Evolutionary conservation across 2,113 vertebrate genomes (phyloP).

Genomic region (Parotia lawesii): DNA sequence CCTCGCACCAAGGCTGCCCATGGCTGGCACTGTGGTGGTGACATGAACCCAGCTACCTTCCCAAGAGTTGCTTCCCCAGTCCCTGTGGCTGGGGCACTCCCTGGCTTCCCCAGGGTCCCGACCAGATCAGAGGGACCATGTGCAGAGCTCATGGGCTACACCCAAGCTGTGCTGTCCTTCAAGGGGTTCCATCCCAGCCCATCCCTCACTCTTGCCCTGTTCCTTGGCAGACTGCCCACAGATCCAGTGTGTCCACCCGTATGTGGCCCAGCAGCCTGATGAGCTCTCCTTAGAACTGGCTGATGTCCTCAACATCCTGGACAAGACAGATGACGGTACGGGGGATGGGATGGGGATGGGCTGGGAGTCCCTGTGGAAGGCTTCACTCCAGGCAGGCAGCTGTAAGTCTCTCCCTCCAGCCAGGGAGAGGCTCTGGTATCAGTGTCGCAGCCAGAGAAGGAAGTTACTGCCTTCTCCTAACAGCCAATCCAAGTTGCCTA

Average conservation of each 20-base stretch:
- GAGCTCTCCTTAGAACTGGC: conserved; percentile 94
- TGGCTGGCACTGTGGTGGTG: background rate
- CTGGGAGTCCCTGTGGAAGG: background rate
- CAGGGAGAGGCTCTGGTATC: background rate
- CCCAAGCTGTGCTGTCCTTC: accelerated
- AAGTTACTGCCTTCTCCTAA: background rate
- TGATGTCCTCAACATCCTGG: conserved; percentile 89
- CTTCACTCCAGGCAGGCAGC: background rate
- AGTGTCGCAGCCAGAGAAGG: background rate
- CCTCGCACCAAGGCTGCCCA: background rate
- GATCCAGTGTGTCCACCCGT: conserved; percentile 95
- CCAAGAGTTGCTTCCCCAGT: accelerated
- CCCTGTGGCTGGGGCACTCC: background rate
- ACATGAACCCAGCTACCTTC: accelerated
- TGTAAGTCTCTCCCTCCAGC: background rate
- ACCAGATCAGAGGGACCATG: background rate
- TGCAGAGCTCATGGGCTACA: accelerated
- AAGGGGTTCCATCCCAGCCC: accelerated
- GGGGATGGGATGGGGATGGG: background rate
- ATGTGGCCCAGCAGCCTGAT: conserved; percentile 89
- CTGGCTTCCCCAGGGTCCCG: background rate
- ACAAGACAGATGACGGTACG: conserved; percentile 89
- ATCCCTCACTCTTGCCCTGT: background rate
- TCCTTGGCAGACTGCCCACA: conserved; percentile 84
- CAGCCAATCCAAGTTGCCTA: background rate